Base-by-base conservation (phyloP, 2,888 invertebrate species). In the Acholoe squamosa region DNA sequence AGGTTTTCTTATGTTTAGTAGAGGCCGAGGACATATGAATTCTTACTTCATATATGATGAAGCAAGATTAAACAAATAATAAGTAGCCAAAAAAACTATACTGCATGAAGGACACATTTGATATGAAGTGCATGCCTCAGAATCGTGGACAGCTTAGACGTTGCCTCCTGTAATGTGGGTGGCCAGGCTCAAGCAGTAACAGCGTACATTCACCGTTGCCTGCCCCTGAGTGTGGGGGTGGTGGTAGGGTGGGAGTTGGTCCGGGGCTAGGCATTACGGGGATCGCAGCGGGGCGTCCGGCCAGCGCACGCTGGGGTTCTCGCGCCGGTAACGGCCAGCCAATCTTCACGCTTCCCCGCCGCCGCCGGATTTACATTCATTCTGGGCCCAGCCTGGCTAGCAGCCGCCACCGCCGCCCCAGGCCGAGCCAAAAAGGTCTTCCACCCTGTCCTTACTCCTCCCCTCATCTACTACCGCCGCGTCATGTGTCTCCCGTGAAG, bases 281-380 rank as follows among this genome's bases (percentile, higher is more conserved):
- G 86, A 86, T 86, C 54, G 52, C 54, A 25, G 86, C 28, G 51
- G 86, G 86, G 86, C 28, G 86, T 25, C 86, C 22, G 86, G 25
- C 14, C 86, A 31, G 1, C 86, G 84, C n/a, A n/a, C 34, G 34
- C 34, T 5, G 84, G 43, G 28, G 3, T 5, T 67, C 80, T 31
- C 34, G 51, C 51, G 43, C 5, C 84, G 33, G 84, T 84, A 84
- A 84, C 84, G 84, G 84, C 43, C 84, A 25, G 84, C 43, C 84
- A 84, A 84, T 84, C 86, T 86, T 86, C 86, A 86, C 86, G 54
- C 86, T 84, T 86, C 86, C 86, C 52, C 86, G 86, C 52, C 56
- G 86, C 86, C 54, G 86, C 86, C 86, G 31, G 86, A 86, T 86
- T 56, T 86, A 86, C 86, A 86, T 56, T 86, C 86, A 86, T 86